phyloP scores from a whole-genome alignment of 1,140 invertebrate genomes.

The Atta cephalotes region DNA sequence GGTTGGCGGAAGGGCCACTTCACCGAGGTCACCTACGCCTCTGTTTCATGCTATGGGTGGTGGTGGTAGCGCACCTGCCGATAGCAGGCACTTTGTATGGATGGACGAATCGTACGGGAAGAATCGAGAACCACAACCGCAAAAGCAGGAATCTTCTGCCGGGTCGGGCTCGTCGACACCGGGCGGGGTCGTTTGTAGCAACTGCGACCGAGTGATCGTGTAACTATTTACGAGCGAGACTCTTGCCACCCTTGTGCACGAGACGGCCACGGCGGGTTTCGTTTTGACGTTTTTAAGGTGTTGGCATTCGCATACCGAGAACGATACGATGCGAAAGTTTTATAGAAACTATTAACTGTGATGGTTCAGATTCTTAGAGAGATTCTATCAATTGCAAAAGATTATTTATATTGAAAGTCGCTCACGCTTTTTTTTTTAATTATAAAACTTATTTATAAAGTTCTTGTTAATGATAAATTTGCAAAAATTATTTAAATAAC shows the following conservation, averaged over 20 bases:
- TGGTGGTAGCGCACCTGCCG: slow-evolving; percentile 47
- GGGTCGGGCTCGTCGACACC: slow-evolving; percentile 76
- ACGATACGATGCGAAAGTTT: neutral
- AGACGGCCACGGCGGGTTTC: slow-evolving; percentile 33
- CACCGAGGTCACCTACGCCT: slow-evolving; percentile 85
- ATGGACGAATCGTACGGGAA: slow-evolving; percentile 63
- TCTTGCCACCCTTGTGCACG: slow-evolving; percentile 48
- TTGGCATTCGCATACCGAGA: neutral
- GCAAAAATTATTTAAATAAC: neutral
- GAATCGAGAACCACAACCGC: slow-evolving; percentile 49
- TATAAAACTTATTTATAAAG: neutral
- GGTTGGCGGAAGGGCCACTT: slow-evolving; percentile 87
- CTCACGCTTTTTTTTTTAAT: neutral
- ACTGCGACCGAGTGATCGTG: slow-evolving; percentile 92
- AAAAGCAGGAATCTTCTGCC: slow-evolving; percentile 72
- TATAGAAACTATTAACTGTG: neutral
- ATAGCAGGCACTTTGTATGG: slow-evolving; percentile 29
- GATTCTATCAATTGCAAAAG: neutral
- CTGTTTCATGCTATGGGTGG: slow-evolving; percentile 79
- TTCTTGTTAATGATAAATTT: slow-evolving; percentile 1
- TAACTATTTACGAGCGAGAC: slow-evolving; percentile 87
- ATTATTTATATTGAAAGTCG: neutral
- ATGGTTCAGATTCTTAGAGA: neutral
- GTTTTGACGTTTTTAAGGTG: slow-evolving; percentile 18
- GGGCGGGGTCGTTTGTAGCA: slow-evolving; percentile 88